Percentiles rank a stretch among this genome's conserved stretches.
phyloP scores from a whole-genome alignment of 2,888 invertebrate genomes.

The Rambutsinella grinnellia region DNA sequence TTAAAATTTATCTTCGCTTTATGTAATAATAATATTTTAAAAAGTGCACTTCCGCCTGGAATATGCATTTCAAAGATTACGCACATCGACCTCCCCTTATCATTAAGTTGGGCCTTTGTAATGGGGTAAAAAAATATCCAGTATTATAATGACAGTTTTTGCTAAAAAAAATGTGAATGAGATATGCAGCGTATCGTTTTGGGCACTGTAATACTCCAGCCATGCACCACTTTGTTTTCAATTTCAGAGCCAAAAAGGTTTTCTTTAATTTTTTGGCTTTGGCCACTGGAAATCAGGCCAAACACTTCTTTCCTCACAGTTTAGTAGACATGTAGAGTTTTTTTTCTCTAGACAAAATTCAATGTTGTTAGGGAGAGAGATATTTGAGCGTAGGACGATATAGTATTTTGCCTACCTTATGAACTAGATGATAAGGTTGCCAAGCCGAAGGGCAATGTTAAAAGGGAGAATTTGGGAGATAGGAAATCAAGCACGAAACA shows the following conservation, averaged over 20 bases:
- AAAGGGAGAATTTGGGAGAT: conserved; percentile 53
- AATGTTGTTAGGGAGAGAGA: conserved; percentile 19
- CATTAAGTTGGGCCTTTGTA: too few relatives aligned
- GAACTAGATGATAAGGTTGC: conserved; percentile 55
- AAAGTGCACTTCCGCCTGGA: too few relatives aligned
- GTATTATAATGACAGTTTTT: conserved; percentile 31
- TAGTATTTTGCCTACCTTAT: conserved; percentile 51
- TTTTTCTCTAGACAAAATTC: conserved; percentile 15
- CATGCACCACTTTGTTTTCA: conserved; percentile 61
- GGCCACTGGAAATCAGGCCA: conserved; percentile 60
- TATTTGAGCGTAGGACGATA: conserved; percentile 30
- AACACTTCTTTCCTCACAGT: conserved; percentile 46
- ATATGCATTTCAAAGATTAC: too few relatives aligned
- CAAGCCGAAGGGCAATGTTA: conserved; percentile 60
- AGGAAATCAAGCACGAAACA: conserved; percentile 59
- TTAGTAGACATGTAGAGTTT: conserved; percentile 24
- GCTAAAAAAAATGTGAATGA: conserved; percentile 13
- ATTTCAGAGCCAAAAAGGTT: conserved; percentile 61
- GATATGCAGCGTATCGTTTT: conserved; percentile 40
- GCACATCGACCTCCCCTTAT: too few relatives aligned
- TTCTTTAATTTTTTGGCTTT: conserved; percentile 58
- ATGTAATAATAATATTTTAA: too few relatives aligned
- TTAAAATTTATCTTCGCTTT: too few relatives aligned
- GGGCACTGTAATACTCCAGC: conserved; percentile 42
- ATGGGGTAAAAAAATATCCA: conserved; percentile 16